Evolutionary conservation across 1,140 invertebrate species (phyloP).

Genomic region (Vanessa atalanta): DNA sequence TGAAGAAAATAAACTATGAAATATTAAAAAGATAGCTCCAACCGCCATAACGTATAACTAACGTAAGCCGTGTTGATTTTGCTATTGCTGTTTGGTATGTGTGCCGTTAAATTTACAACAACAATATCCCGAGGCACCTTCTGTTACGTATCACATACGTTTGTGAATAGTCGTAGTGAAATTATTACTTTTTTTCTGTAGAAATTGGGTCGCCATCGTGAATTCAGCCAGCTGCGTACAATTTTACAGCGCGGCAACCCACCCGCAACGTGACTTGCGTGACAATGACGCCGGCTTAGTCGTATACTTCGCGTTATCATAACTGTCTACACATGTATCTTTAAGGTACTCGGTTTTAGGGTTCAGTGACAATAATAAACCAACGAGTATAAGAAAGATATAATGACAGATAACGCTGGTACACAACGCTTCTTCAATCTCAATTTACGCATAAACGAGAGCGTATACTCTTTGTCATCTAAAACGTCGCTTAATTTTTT

Average conservation of each 20-base stretch:
- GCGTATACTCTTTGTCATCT: too few species aligned
- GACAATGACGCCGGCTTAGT: slow-evolving; percentile 40
- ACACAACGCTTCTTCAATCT: background rate
- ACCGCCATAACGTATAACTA: background rate
- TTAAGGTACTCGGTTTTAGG: slow-evolving; percentile 26
- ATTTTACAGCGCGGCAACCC: slow-evolving; percentile 61
- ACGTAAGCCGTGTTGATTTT: background rate
- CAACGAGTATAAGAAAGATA: slow-evolving; percentile 17
- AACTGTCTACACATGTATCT: slow-evolving; percentile 39
- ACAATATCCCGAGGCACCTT: slow-evolving; percentile 10
- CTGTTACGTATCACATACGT: background rate
- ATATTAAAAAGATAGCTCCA: background rate
- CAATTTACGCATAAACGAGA: background rate
- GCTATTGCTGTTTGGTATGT: slow-evolving; percentile 5
- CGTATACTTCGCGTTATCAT: slow-evolving; percentile 38
- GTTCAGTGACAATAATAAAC: slow-evolving; percentile 11
- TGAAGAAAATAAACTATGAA: background rate
- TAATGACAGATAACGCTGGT: slow-evolving; percentile 13
- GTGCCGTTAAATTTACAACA: slow-evolving; percentile 3
- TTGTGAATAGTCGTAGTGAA: slow-evolving; percentile 36
- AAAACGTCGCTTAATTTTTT: too few species aligned
- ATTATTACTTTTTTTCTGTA: slow-evolving; percentile 42
- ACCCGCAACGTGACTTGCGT: slow-evolving; percentile 52
- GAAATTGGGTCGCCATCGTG: slow-evolving; percentile 54
- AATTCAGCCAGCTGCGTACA: slow-evolving; percentile 63